These are phyloP conservation scores for Cylindroiulus punctatus DNA, from an alignment of 2,888 invertebrate genomes.

Conservation along the genomic window DNA sequence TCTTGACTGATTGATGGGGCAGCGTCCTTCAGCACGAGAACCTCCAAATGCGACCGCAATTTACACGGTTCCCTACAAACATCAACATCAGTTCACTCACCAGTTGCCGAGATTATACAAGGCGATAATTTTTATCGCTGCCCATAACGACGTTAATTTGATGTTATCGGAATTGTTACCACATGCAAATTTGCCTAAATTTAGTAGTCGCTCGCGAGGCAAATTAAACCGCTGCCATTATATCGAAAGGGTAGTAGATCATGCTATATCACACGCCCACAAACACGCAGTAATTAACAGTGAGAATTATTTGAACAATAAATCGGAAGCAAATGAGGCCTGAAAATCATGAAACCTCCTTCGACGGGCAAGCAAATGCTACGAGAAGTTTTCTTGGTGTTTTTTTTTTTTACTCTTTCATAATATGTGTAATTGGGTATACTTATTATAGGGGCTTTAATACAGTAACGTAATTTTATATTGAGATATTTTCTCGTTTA, in stretches of 20 bases:
- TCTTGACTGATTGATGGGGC: background rate
- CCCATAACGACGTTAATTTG: slow-evolving; percentile 9
- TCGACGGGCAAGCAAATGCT: background rate
- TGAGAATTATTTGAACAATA: background rate
- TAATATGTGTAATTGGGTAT: too few species aligned
- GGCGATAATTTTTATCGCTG: slow-evolving; percentile 20
- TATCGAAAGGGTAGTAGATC: background rate
- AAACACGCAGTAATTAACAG: background rate
- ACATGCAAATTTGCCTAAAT: background rate
- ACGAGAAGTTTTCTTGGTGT: too few species aligned
- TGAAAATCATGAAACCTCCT: background rate
- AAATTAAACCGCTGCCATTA: background rate
- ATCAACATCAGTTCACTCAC: background rate
- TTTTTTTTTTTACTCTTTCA: too few species aligned
- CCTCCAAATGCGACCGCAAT: background rate
- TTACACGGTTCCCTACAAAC: background rate
- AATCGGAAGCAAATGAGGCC: background rate
- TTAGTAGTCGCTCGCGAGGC: background rate
- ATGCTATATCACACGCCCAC: background rate
- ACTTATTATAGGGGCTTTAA: too few species aligned
- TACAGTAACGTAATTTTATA: too few species aligned
- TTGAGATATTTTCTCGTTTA: too few species aligned
- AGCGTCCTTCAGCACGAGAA: background rate
- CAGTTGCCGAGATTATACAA: slow-evolving; percentile 11
- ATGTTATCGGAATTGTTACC: slow-evolving; percentile 1